Base-by-base conservation (phyloP, 23 tunicate genomes). In the Oikopleura vanhoeffeni region DNA sequence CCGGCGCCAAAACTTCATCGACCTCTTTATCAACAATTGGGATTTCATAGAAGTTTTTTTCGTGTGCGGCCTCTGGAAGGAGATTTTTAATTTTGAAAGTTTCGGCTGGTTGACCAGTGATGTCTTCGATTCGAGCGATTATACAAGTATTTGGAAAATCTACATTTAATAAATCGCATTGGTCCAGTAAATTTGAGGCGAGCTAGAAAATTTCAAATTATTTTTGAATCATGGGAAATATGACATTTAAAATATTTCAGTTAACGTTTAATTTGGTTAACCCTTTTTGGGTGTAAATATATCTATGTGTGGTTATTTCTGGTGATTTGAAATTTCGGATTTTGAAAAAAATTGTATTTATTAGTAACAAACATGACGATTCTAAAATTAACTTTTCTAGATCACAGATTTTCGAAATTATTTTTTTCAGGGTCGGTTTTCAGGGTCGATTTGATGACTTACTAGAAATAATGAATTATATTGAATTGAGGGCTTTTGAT, bases 1-100 rank as follows among this genome's bases (percentile, higher is more conserved):
- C 35, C 36, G 34, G 79, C 38, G 79, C 27, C 3, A 71, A 38
- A 2, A 13, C 35, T 3, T 30, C 35, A 71, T 71, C 79, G 3
- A 71, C 79, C 35, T 71, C 79, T 3, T 71, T 71, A 13, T 71
- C 79, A 28, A 71, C 79, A 71, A 71, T 71, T 2, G 79, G 79
- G 4, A 71, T 32, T 24, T 71, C 79, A 38, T 13, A 71, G 38
- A 18, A 38, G 32, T 71, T 71, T 71, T 71, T 28, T 32, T 71
- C 38, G 64, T 24, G 64, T 33, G 35, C 27, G 34, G 27, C 38
- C 27, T 13, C 38, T 4, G 79, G 79, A 2, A 18, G 2, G 34
- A 71, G 79, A 2, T 3, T 13, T 71, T 18, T 3, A 18, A 71
- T 33, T 2, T 32, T 32, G 38, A 71, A 71, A 3, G 35, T 30